Conservation (phyloP, 2,113 vertebrate species). For the Panthera leo region DNA sequence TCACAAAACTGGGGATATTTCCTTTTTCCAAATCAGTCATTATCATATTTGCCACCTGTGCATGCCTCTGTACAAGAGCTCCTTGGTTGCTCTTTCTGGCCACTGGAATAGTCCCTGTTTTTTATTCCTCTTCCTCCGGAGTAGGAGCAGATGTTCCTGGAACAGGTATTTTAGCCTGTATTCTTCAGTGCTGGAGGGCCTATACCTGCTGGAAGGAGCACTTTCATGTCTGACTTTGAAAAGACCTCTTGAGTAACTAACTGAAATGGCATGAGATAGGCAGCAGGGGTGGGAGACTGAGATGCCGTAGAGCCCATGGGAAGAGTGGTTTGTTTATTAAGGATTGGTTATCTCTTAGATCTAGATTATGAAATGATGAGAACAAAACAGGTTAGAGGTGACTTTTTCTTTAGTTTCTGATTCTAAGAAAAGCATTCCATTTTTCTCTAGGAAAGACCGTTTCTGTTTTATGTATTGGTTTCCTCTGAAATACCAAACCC, state of each 20-base stretch:
- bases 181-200: not conserved
- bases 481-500: not conserved
- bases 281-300: not conserved
- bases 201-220: not conserved
- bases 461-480: not conserved
- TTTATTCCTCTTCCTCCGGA: not conserved
- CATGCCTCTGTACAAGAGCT: not conserved
- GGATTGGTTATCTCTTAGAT: not conserved
- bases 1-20: not conserved
- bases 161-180: not conserved
- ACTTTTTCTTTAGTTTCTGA: conserved; percentile 30
- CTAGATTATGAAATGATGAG: not conserved
- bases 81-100: not conserved
- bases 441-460: conserved; percentile 6
- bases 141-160: not conserved
- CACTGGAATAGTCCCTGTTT: not conserved
- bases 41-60: not conserved
- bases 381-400: not conserved
- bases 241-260: not conserved
- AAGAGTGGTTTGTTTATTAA: conserved; percentile 21
- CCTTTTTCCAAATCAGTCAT: not conserved
- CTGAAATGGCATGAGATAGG: not conserved
- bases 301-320: not conserved
- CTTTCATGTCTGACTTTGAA: conserved; percentile 8
- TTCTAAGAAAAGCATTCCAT: not conserved